phyloP scores from a whole-genome alignment of 2,113 vertebrate genomes.

The Arizona elegans region DNA sequence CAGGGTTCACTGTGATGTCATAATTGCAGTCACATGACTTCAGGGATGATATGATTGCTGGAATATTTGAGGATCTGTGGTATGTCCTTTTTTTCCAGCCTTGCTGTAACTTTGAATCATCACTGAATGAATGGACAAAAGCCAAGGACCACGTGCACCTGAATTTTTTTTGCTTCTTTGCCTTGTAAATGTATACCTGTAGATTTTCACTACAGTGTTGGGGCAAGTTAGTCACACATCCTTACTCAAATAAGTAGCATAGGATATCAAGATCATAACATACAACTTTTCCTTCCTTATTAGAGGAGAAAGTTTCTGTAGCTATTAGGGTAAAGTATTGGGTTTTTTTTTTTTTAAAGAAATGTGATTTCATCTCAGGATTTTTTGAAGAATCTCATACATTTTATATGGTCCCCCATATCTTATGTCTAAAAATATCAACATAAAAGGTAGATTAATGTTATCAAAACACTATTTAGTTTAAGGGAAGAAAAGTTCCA shows the following conservation, averaged over 20 bases:
- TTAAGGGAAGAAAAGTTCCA: background rate
- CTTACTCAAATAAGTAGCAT: background rate
- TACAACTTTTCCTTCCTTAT: too few species aligned
- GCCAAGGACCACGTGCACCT: background rate
- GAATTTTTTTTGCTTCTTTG: background rate
- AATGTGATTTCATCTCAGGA: background rate
- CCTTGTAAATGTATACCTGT: background rate
- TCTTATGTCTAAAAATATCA: background rate
- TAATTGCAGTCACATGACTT: too few species aligned
- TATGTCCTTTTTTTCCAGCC: background rate
- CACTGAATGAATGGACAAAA: background rate
- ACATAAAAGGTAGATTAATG: background rate
- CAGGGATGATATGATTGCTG: too few species aligned
- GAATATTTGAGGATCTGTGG: background rate
- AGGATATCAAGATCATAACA: background rate
- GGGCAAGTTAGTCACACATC: background rate
- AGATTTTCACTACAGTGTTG: background rate
- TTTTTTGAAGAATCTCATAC: constrained; percentile 4
- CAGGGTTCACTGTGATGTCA: too few species aligned
- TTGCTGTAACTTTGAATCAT: background rate
- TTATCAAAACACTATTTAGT: background rate
- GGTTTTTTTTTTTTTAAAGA: background rate
- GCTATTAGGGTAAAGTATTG: background rate
- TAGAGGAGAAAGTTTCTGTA: background rate
- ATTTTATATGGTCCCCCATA: background rate